These are phyloP conservation scores for Dicaeum eximium DNA, from an alignment of 2,113 vertebrate genomes.

Conservation along the genomic window DNA sequence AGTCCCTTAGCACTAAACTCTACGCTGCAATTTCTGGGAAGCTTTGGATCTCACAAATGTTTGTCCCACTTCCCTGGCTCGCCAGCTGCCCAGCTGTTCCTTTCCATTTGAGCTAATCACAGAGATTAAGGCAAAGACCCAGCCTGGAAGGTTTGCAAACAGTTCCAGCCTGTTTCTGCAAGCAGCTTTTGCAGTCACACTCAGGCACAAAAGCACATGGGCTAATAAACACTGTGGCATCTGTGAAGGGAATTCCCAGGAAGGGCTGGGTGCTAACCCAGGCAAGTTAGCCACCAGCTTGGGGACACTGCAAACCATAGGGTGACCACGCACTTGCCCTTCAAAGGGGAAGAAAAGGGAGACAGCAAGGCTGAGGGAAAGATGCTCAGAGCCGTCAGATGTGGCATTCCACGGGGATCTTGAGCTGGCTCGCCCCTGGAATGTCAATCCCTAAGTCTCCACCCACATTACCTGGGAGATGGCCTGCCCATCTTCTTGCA, in stretches of 20 bases:
- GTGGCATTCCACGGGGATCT: too few species aligned
- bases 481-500: too few species aligned
- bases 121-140: conserved; percentile 55
- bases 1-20: neutral
- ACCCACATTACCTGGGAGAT: too few species aligned
- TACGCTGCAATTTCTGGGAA: conserved; percentile 25
- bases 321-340: neutral
- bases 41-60: conserved; percentile 35
- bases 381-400: neutral
- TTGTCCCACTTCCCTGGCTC: conserved; percentile 22
- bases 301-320: neutral
- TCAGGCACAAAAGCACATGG: neutral
- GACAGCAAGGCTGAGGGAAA: neutral
- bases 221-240: neutral
- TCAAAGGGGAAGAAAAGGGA: neutral
- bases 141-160: conserved; percentile 48
- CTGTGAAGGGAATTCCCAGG: neutral
- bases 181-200: neutral
- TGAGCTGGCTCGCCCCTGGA: too few species aligned
- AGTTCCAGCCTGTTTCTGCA: conserved; percentile 16
- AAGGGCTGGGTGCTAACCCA: neutral
- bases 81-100: conserved; percentile 57
- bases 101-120: conserved; percentile 49
- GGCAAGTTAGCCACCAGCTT: neutral
- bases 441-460: too few species aligned